These are phyloP conservation scores for Propithecus perrieri DNA, from an alignment of 2,797 vertebrate species.

Conservation along the genomic window DNA sequence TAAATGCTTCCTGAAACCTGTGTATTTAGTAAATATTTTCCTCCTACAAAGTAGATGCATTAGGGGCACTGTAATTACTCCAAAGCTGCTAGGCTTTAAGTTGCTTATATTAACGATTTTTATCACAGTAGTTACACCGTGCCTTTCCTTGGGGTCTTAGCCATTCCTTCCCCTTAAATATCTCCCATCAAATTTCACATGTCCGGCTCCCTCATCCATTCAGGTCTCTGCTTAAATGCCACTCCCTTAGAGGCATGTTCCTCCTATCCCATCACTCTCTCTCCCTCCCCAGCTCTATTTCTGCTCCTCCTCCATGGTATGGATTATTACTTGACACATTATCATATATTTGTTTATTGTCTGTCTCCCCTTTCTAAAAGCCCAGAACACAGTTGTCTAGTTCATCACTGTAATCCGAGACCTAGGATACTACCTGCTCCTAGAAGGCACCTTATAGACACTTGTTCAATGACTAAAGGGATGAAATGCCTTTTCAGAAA, in stretches of 20 bases:
- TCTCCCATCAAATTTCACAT: neutral
- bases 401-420: neutral
- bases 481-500: neutral
- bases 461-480: neutral
- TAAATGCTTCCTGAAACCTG: neutral
- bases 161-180: neutral
- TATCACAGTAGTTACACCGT: neutral
- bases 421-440: neutral
- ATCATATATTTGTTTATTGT: neutral
- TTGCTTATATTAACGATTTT: neutral
- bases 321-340: neutral
- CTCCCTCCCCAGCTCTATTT: neutral
- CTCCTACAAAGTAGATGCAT: conserved; percentile 3
- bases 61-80: neutral
- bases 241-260: neutral
- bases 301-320: neutral
- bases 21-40: neutral
- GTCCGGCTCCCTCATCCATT: neutral
- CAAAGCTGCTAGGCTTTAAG: neutral
- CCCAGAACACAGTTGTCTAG: neutral
- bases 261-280: neutral
- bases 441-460: neutral
- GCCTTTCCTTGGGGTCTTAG: neutral
- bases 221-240: neutral
- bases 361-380: neutral